A percentile compares a stretch with the other conserved stretches of the same genome.
Conservation (phyloP, 1,140 invertebrate species). For the Nylanderia fulva region DNA sequence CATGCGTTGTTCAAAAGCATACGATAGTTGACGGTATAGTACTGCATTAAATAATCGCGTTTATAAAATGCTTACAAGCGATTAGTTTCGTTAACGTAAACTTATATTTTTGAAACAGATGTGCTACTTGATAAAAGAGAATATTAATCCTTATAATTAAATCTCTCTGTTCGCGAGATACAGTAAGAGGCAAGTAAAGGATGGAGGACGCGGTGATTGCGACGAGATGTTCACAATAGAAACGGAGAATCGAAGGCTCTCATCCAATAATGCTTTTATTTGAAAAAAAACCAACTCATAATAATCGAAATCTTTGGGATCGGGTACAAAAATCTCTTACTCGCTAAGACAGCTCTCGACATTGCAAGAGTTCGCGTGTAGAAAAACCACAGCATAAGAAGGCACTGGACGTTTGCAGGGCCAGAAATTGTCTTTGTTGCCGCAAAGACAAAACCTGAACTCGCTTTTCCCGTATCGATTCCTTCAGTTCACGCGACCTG, state of each 20-base stretch:
- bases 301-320: conserved; percentile 78
- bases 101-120: not conserved
- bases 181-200: not conserved
- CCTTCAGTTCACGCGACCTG: not conserved
- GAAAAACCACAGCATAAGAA: conserved; percentile 26
- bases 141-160: conserved; percentile 18
- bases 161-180: not conserved
- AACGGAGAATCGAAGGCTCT: conserved; percentile 38
- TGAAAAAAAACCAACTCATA: conserved; percentile 67
- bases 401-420: not conserved
- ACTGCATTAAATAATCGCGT: conserved; percentile 38
- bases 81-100: conserved; percentile 44
- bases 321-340: conserved; percentile 79
- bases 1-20: conserved; percentile 45
- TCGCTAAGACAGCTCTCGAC: conserved; percentile 67
- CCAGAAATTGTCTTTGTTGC: conserved; percentile 32
- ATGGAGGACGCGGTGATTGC: not conserved
- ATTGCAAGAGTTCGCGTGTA: not conserved
- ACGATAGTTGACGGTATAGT: conserved; percentile 18
- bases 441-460: conserved; percentile 13
- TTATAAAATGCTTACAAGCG: conserved; percentile 5
- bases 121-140: not conserved
- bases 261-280: conserved; percentile 77
- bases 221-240: conserved; percentile 6
- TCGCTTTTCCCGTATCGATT: not conserved